Conservation (phyloP, 2,888 invertebrate species). For the Agrenia bidenticulata region DNA sequence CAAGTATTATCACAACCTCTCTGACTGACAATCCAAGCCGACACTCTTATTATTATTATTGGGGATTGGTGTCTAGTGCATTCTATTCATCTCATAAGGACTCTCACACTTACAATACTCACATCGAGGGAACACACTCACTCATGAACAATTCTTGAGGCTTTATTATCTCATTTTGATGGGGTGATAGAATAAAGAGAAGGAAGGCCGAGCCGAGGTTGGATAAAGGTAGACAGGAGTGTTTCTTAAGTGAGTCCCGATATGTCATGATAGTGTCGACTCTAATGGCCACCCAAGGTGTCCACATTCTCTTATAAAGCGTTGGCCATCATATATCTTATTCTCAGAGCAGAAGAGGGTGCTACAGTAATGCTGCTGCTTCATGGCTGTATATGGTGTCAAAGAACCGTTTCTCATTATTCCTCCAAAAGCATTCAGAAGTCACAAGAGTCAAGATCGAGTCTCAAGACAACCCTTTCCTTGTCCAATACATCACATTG, state of each 20-base stretch:
- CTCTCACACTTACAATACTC: conserved; percentile 1
- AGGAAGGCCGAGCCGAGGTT: neutral
- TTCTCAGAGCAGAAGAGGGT: no score
- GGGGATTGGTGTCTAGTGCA: no score
- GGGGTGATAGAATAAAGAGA: neutral
- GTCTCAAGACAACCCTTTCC: neutral
- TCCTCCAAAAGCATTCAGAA: no score
- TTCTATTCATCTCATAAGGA: no score
- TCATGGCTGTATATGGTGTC: no score
- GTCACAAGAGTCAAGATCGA: no score
- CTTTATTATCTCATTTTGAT: neutral
- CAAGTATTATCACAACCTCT: neutral
- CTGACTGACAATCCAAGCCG: no score
- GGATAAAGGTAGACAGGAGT: conserved; percentile 2
- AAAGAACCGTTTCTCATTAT: no score
- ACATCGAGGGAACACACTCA: neutral
- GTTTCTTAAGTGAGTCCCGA: conserved; percentile 25
- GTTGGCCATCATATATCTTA: no score
- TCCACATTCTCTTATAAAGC: conserved; percentile 7
- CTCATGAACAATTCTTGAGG: neutral
- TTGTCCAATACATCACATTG: conserved; percentile 4
- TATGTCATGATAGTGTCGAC: conserved; percentile 32
- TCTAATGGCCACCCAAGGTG: conserved; percentile 33
- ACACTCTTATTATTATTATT: no score
- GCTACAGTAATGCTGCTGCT: neutral